A percentile compares a stretch with the other conserved stretches of the same genome.
These are phyloP conservation scores for Platalea minor DNA, from an alignment of 2,797 vertebrate species.

Conservation along the genomic window DNA sequence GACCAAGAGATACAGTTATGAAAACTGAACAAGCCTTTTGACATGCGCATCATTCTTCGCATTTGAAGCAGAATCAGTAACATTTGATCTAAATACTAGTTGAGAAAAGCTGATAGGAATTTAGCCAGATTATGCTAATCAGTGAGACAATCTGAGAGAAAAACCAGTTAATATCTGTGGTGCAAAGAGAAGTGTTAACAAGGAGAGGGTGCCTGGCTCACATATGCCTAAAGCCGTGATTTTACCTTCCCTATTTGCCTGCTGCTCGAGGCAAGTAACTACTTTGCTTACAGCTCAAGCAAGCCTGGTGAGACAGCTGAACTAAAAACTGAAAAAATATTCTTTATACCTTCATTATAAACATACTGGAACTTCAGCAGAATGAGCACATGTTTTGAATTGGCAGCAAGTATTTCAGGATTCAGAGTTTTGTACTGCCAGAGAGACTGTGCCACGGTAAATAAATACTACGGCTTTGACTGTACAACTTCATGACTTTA, in stretches of 20 bases:
- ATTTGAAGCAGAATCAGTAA: neutral
- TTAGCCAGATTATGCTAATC: neutral
- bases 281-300: neutral
- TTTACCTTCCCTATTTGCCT: neutral
- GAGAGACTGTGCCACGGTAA: neutral
- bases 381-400: neutral
- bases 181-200: neutral
- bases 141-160: neutral
- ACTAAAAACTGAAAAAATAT: neutral
- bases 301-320: neutral
- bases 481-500: neutral
- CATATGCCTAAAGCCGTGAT: neutral
- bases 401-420: neutral
- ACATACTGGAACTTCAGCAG: neutral
- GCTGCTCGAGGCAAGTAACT: neutral
- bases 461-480: neutral
- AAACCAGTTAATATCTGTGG: neutral
- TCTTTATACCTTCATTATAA: neutral
- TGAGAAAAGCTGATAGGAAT: neutral
- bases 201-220: neutral
- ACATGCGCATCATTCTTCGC: neutral
- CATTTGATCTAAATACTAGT: neutral
- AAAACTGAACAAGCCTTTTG: neutral
- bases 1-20: neutral
- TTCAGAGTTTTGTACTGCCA: neutral